A percentile compares a stretch with the other conserved stretches of the same genome.
phyloP scores from a whole-genome alignment of 1,140 invertebrate species.

The Orius insidiosus region DNA sequence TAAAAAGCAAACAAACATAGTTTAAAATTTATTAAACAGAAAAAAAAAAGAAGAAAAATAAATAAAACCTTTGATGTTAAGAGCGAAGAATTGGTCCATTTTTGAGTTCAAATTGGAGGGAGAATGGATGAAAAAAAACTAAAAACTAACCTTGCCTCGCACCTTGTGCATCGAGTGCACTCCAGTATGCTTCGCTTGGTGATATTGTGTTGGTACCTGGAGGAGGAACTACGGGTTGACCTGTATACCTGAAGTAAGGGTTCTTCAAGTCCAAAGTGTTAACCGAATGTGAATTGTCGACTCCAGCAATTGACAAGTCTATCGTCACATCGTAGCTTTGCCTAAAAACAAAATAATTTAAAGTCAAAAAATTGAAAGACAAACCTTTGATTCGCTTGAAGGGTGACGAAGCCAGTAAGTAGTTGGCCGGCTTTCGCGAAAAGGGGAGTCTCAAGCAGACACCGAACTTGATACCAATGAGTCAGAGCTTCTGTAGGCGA shows the following conservation, averaged over 20 bases:
- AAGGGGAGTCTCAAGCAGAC: constrained; percentile 81
- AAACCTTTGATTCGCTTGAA: constrained; percentile 85
- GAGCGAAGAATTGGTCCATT: background rate
- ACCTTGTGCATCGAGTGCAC: constrained; percentile 58
- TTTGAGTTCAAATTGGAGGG: background rate
- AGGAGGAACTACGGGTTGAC: constrained; percentile 68
- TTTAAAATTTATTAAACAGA: too few relatives aligned
- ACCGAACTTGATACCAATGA: constrained; percentile 99
- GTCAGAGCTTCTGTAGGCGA: constrained; percentile 95
- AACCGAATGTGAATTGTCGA: constrained; percentile 50
- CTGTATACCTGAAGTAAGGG: constrained; percentile 91
- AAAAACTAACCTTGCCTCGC: constrained; percentile 34
- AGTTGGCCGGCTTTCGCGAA: constrained; percentile 89
- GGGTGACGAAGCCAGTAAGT: constrained; percentile 68
- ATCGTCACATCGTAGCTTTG: constrained; percentile 99
- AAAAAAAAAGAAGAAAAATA: too few relatives aligned
- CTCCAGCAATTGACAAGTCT: constrained; percentile 77
- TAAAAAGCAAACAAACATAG: too few relatives aligned
- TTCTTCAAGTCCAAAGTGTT: constrained; percentile 97
- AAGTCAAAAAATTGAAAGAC: constrained; percentile 1
- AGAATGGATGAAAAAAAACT: constrained; percentile 4
- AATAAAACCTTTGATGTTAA: background rate
- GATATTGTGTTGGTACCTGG: constrained; percentile 77
- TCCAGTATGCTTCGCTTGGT: constrained; percentile 83
- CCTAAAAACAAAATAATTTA: constrained; percentile 26